Conservation (phyloP, 2,113 vertebrate species). For the Lontra canadensis region DNA sequence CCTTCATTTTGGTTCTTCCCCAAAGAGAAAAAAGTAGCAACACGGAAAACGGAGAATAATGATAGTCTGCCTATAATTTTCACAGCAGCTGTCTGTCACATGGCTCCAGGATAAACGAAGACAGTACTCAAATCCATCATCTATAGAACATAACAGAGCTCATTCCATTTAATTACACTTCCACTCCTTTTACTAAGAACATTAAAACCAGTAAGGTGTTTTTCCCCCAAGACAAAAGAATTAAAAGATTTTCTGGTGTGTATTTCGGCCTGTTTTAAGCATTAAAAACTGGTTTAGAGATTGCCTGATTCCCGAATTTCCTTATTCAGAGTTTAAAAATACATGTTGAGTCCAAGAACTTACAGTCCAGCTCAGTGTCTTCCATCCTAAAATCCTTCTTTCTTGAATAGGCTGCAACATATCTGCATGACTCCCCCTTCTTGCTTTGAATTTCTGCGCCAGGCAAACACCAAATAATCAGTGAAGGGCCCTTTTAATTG, state of each 20-base stretch:
- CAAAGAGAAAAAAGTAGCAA: background rate
- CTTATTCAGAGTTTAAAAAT: background rate
- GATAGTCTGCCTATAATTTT: background rate
- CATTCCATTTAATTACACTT: background rate
- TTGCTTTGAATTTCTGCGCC: constrained; percentile 17
- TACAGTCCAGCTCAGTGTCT: constrained; percentile 28
- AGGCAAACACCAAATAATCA: constrained; percentile 68
- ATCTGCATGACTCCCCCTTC: constrained; percentile 63
- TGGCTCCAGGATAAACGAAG: background rate
- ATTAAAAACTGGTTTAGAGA: background rate
- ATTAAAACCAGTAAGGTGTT: background rate
- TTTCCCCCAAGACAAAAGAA: background rate
- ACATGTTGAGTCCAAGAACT: constrained; percentile 36
- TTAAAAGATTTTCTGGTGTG: background rate
- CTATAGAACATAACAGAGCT: background rate
- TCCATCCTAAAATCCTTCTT: constrained; percentile 56
- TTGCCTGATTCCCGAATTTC: background rate
- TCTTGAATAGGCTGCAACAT: constrained; percentile 60
- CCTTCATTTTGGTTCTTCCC: background rate
- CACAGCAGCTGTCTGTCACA: background rate
- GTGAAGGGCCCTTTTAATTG: constrained; percentile 60
- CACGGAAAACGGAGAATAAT: background rate
- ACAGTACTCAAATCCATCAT: background rate
- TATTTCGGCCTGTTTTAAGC: background rate
- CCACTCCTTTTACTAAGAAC: constrained; percentile 14